A percentile compares a stretch with the other conserved stretches of the same genome.
Conservation (phyloP, 92 coral and sea anemone genomes). For the Nematostella vectensis region DNA sequence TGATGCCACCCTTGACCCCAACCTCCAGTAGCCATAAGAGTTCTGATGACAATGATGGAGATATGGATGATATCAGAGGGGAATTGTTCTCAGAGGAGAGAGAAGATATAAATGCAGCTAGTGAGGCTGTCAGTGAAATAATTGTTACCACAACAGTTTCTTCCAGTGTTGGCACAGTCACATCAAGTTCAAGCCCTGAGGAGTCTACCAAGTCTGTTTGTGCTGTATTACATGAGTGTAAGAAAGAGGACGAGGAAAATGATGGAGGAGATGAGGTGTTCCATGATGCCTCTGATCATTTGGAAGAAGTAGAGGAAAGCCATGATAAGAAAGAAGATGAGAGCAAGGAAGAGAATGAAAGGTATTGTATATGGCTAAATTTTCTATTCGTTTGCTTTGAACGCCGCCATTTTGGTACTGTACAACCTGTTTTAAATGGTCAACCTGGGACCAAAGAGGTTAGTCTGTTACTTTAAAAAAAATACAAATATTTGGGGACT, state of each 20-base stretch:
- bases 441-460: no score
- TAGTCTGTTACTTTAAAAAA: no score
- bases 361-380: no score
- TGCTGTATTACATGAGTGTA: not conserved
- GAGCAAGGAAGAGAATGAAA: not conserved
- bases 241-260: conserved; percentile 10
- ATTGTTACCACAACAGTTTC: no score
- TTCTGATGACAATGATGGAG: not conserved
- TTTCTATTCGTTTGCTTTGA: no score
- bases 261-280: conserved; percentile 41
- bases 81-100: not conserved
- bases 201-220: not conserved
- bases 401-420: no score
- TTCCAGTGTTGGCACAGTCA: no score
- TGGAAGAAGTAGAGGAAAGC: conserved; percentile 3
- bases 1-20: conserved; percentile 53
- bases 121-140: no score
- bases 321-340: conserved; percentile 1
- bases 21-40: not conserved
- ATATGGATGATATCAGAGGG: not conserved
- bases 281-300: conserved; percentile 36
- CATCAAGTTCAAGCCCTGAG: no score
- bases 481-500: no score
- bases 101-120: not conserved
- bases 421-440: no score